These are phyloP conservation scores for Masticophis lateralis DNA, from an alignment of 2,797 vertebrate genomes.

Conservation along the genomic window DNA sequence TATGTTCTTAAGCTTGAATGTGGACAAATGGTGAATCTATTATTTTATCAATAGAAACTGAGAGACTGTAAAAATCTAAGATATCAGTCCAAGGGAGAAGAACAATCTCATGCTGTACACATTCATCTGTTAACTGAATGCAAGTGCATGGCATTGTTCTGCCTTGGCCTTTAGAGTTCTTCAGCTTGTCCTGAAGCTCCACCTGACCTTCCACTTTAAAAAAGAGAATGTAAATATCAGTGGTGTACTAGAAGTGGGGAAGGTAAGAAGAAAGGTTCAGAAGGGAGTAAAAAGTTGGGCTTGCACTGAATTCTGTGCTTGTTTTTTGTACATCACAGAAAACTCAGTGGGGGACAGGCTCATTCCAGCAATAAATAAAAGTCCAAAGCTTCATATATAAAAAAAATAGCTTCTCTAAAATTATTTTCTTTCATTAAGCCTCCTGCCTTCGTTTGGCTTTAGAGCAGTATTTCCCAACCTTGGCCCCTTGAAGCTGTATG, in stretches of 20 bases:
- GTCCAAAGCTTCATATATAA: not conserved
- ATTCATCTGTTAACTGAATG: not conserved
- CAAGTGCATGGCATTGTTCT: not conserved
- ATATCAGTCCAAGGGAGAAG: constrained; percentile 1
- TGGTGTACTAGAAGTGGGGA: too few species aligned
- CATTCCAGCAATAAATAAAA: not conserved
- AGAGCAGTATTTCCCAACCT: not conserved
- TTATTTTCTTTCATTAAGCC: not conserved
- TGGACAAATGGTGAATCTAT: not conserved
- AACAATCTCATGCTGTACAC: not conserved
- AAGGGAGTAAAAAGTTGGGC: not conserved
- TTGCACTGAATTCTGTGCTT: not conserved
- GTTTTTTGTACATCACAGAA: not conserved
- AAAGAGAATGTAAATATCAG: not conserved
- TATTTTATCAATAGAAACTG: constrained; percentile 8
- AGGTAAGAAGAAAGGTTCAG: not conserved
- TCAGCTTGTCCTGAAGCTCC: not conserved
- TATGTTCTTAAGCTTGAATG: not conserved
- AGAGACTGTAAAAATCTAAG: not conserved
- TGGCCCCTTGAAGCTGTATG: not conserved
- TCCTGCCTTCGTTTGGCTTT: not conserved
- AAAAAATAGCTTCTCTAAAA: not conserved
- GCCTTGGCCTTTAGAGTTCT: not conserved
- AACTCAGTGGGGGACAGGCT: not conserved
- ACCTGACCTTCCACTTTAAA: not conserved